phyloP scores from a whole-genome alignment of 2,888 invertebrate genomes.

The Sesia bembeciformis region DNA sequence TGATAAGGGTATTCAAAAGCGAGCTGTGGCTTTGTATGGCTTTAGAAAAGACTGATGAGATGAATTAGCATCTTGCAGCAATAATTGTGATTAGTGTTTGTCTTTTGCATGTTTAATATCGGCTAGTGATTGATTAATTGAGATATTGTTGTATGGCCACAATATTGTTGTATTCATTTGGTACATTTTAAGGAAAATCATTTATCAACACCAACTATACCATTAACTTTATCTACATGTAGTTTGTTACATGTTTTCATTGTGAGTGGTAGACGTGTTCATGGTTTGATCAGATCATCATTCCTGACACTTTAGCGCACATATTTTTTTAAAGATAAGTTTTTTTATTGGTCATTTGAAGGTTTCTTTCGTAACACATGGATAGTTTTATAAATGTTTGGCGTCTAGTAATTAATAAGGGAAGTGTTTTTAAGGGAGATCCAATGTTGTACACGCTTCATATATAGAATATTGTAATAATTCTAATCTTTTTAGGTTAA shows the following conservation, averaged over 20 bases:
- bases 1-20: too few relatives aligned
- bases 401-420: slow-evolving; percentile 40
- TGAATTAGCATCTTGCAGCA: too few relatives aligned
- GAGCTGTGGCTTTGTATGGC: too few relatives aligned
- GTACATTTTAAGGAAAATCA: not conserved
- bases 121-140: too few relatives aligned
- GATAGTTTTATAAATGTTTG: slow-evolving; percentile 28
- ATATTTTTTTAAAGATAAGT: slow-evolving; percentile 17
- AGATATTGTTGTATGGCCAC: too few relatives aligned
- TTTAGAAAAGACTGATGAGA: too few relatives aligned
- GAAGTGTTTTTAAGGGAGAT: slow-evolving; percentile 34
- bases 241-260: not conserved
- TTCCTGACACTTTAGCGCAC: not conserved
- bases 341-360: slow-evolving; percentile 27
- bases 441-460: slow-evolving; percentile 58
- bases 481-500: slow-evolving; percentile 68
- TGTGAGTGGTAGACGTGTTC: not conserved
- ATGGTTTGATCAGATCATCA: not conserved
- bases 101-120: too few relatives aligned
- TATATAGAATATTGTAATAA: slow-evolving; percentile 61
- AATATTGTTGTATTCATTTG: too few relatives aligned
- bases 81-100: too few relatives aligned
- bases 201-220: not conserved
- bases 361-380: slow-evolving; percentile 20
- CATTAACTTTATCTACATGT: not conserved